Percentiles rank a stretch among this genome's conserved stretches.
Conservation (phyloP, 2,888 invertebrate species). For the Ophion slaviceki region DNA sequence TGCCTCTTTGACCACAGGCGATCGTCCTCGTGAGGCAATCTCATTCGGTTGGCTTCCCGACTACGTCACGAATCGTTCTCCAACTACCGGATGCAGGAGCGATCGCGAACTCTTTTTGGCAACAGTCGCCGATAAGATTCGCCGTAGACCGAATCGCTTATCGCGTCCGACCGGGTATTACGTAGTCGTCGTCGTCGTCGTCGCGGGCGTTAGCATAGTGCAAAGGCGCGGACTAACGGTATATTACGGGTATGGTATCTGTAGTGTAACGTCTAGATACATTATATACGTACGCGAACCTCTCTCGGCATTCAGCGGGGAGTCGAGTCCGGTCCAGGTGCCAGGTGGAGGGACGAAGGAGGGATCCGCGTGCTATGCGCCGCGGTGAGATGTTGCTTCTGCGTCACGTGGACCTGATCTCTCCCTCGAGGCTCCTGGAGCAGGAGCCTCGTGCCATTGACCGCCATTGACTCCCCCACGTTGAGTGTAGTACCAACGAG, state of each 20-base stretch:
- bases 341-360: constrained; percentile 51
- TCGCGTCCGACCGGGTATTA: constrained; percentile 45
- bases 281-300: constrained; percentile 16
- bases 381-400: constrained; percentile 77
- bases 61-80: not conserved
- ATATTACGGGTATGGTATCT: constrained; percentile 45
- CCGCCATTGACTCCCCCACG: constrained; percentile 83
- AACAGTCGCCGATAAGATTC: constrained; percentile 30
- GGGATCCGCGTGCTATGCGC: constrained; percentile 70
- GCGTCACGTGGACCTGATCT: constrained; percentile 76
- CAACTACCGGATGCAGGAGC: not conserved
- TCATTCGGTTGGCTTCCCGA: not conserved
- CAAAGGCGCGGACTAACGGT: constrained; percentile 64
- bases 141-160: constrained; percentile 41
- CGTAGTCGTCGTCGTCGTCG: constrained; percentile 31
- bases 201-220: constrained; percentile 28
- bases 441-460: constrained; percentile 82
- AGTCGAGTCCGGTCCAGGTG: constrained; percentile 77
- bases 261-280: constrained; percentile 59
- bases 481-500: constrained; percentile 62
- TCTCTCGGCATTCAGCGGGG: constrained; percentile 70
- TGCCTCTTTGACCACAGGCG: not conserved
- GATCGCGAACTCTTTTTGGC: constrained; percentile 1
- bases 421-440: constrained; percentile 67
- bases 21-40: not conserved